Evolutionary conservation across 2,797 vertebrate genomes (phyloP).

Genomic region (Acrossocheilus wenchowensis): DNA sequence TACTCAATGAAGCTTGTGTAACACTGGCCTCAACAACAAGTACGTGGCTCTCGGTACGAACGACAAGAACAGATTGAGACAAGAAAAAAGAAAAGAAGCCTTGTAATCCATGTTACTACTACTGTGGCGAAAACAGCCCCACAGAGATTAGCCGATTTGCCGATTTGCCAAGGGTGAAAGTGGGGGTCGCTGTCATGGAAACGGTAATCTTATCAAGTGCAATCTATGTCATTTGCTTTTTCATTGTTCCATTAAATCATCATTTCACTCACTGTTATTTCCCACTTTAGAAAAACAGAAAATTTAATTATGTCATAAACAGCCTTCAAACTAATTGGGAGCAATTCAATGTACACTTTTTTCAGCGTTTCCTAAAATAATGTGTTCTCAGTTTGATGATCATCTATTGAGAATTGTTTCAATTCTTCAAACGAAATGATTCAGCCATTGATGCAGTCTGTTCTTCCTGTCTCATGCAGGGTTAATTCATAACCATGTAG

Average conservation of each 20-base stretch:
- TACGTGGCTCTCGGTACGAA: not conserved
- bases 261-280: not conserved
- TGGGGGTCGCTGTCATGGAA: constrained; percentile 54
- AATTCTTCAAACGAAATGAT: not conserved
- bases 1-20: constrained; percentile 14
- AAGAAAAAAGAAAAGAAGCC: not conserved
- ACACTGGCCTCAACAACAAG: constrained; percentile 1
- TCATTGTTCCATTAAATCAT: constrained; percentile 33
- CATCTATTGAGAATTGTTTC: not conserved
- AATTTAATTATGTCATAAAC: not conserved
- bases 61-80: not conserved
- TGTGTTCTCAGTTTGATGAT: not conserved
- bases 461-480: not conserved
- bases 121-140: constrained; percentile 15
- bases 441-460: not conserved
- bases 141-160: constrained; percentile 21
- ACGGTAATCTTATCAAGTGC: constrained; percentile 56
- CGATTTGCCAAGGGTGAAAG: not conserved
- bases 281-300: constrained; percentile 18
- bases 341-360: not conserved
- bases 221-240: constrained; percentile 42
- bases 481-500: not conserved
- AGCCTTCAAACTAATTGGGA: not conserved
- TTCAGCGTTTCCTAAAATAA: not conserved
- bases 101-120: constrained; percentile 49